Conservation (phyloP, 2,113 vertebrate species). For the Rostratula benghalensis region DNA sequence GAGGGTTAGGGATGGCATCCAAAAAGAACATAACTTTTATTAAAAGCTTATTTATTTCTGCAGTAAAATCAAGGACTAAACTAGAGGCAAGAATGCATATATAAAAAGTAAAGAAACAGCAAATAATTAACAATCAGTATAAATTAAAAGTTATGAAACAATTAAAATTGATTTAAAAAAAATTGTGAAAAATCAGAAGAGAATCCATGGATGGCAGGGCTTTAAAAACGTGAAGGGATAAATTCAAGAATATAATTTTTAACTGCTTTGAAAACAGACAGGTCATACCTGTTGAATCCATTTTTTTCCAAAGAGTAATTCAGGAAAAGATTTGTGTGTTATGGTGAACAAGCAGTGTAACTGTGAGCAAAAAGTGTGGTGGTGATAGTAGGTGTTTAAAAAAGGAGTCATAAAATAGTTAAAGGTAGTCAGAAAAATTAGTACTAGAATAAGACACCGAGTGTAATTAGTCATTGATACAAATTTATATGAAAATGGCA, state of each 20-base stretch:
- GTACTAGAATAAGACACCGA: background rate
- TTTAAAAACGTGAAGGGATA: background rate
- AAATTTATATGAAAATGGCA: background rate
- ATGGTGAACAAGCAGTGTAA: background rate
- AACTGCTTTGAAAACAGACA: background rate
- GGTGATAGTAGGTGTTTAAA: background rate
- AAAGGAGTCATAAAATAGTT: background rate
- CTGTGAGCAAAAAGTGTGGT: background rate
- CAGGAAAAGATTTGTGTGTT: background rate
- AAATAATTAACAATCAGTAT: background rate
- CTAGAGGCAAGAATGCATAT: background rate
- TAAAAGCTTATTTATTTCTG: background rate
- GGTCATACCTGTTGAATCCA: background rate
- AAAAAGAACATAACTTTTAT: background rate
- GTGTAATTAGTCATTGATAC: background rate
- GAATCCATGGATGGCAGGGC: background rate
- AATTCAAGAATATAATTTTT: background rate
- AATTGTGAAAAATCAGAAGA: background rate
- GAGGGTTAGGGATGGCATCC: background rate
- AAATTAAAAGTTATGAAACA: background rate
- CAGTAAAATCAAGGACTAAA: background rate
- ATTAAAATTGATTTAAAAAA: background rate
- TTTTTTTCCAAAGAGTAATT: background rate
- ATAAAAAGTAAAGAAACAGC: background rate
- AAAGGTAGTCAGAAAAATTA: background rate